These are phyloP conservation scores for Tragelaphus buxtoni DNA, from an alignment of 2,113 vertebrate species.

Conservation along the genomic window DNA sequence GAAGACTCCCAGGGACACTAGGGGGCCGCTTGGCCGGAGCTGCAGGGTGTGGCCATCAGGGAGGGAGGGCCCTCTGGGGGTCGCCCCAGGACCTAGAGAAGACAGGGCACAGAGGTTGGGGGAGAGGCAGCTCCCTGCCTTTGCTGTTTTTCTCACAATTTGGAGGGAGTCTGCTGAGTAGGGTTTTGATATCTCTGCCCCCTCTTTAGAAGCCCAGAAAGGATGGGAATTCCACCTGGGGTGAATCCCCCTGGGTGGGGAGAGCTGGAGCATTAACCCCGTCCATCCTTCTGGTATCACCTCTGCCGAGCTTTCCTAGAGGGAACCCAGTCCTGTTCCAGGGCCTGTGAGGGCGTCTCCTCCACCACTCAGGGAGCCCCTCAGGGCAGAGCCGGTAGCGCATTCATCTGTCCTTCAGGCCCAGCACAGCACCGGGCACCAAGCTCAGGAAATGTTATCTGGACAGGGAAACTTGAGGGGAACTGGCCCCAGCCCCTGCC, in stretches of 20 bases:
- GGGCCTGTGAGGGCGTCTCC: background rate
- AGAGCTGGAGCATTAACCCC: background rate
- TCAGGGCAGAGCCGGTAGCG: rapidly evolving
- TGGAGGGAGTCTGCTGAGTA: background rate
- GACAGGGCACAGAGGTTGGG: background rate
- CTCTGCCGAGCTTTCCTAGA: background rate
- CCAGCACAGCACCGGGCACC: rapidly evolving
- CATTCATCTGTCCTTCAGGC: background rate
- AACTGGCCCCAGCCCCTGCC: background rate
- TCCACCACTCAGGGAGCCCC: rapidly evolving
- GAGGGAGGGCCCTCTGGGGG: background rate
- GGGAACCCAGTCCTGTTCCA: background rate
- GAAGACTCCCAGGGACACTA: background rate
- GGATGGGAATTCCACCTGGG: background rate
- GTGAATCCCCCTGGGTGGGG: background rate
- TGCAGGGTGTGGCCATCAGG: background rate
- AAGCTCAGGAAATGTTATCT: background rate
- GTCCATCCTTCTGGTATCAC: rapidly evolving
- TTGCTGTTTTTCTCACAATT: background rate
- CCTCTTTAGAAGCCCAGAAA: background rate
- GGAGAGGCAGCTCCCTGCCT: background rate
- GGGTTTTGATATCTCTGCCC: background rate
- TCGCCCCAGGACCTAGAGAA: background rate
- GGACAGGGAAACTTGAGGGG: background rate
- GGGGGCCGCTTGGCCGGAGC: background rate